These are phyloP conservation scores for Myiagra hebetior DNA, from an alignment of 2,113 vertebrate genomes.

Conservation along the genomic window DNA sequence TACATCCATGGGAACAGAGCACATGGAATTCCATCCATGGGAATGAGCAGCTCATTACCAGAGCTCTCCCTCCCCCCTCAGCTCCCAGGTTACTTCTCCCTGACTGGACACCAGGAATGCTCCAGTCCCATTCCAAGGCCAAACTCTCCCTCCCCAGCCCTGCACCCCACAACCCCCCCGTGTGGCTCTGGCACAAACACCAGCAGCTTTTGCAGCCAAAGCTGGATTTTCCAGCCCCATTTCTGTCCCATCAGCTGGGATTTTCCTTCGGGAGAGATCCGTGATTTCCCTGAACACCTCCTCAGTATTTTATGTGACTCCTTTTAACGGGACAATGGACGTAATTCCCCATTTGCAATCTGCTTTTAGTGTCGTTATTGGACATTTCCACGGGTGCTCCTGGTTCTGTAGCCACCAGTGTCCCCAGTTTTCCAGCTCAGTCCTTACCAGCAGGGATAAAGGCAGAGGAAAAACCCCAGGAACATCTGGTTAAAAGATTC, in stretches of 20 bases:
- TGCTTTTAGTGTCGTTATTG: not conserved
- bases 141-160: not conserved
- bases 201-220: not conserved
- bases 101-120: not conserved
- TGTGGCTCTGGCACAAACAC: not conserved
- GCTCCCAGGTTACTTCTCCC: not conserved
- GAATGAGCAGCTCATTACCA: not conserved
- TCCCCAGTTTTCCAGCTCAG: not conserved
- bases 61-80: not conserved
- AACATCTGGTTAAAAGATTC: not conserved
- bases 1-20: not conserved
- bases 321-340: not conserved
- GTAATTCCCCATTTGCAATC: not conserved
- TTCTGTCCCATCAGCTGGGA: not conserved
- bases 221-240: not conserved
- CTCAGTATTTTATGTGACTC: accelerated
- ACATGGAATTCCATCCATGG: not conserved
- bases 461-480: not conserved
- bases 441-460: not conserved
- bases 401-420: not conserved
- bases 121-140: not conserved
- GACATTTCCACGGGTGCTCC: not conserved
- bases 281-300: not conserved
- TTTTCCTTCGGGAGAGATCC: not conserved
- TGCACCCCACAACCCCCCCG: accelerated